Evolutionary conservation across 1,140 invertebrate species (phyloP), one percentile per base, ranked within the genome.

Genomic region (Diorhabda carinulata): DNA sequence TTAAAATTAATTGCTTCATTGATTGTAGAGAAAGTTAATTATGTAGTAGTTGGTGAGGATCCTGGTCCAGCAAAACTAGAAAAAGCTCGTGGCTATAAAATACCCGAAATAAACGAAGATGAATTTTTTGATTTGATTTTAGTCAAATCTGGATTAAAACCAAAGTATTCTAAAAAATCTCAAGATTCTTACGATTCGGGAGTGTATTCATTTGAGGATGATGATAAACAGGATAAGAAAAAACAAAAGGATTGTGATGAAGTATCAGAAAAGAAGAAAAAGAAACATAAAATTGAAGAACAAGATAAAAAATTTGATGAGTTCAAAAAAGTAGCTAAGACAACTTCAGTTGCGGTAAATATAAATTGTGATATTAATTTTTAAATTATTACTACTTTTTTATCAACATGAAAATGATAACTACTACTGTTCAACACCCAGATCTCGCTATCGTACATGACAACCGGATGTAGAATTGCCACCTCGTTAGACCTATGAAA

Each of bases 41-140:
- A 95, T 81, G 73, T 97, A 1, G 83, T 98, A 2, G 86, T 91
- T 10, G 95, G 96, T 2, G 89, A 94, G 66, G 91, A 96, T 70
- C 83, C 92, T 61, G 95, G 96, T 2, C 90, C 90, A 56, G 83
- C 90, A 44, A 97, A 98, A 86, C 77, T 95, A 40, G 83, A 86
- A 0, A 96, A 96, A 82, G 92, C 92, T 3, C 81, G 87, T 74
- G 86, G 86, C 74, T 82, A 91, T 25, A 86, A 86, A 8, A 90
- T 91, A 6, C 88, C 87, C 77, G 84, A 90, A 71, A 84, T 96
- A 57, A 87, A 86, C 74, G 95, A 97, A 83, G 93, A 97, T 84
- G 91, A 90, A 41, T 86, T 97, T 4, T 82, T 97, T 8, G 86
- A 94, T 74, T 81, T 97, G 75, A 92, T 97, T 67, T 82, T 86